Evolutionary conservation across 2,113 vertebrate species (phyloP), one percentile per base, ranked within the genome.

Genomic region (Natator depressus): DNA sequence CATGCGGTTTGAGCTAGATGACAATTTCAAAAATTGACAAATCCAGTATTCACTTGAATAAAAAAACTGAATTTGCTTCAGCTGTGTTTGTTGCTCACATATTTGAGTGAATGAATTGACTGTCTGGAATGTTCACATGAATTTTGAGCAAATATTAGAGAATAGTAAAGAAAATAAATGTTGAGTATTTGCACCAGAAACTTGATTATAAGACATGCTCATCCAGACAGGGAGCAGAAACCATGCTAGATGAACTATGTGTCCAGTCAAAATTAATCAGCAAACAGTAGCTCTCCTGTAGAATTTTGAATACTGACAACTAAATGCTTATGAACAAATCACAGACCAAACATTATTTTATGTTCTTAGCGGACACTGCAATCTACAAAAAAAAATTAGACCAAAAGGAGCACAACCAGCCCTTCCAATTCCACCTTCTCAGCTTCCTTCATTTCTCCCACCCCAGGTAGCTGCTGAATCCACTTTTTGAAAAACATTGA

Each of bases 81-180:
- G 20, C 27, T 94, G 9, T n/a, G 11, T 84, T 93, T 94, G 53
- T 35, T 47, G 96, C 89, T 91, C 91, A 38, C 14, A 89, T 9
- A n/a, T 0, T 0, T 27, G 79, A 86, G 87, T 93, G 11, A 91
- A 90, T 89, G 24, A 31, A 1, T 87, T 94, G 84, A 10, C 2
- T 6, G 85, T 46, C 29, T 49, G 46, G 22, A 46, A 29, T 76
- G 38, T 46, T 90, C 24, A 25, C 55, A 69, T 87, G 62, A 22
- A 84, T 51, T 84, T 88, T n/a, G 9, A 88, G 35, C 88, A 35
- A 85, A 57, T 42, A 65, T 51, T 46, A 11, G 50, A 69, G 69
- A 90, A 79, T 8, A 54, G 8, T 9, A 88, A 78, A 1, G 22
- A 82, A 80, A 75, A 78, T 47, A 78, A 92, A 79, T 79, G 82